Evolutionary conservation across 2,888 invertebrate species (phyloP).

Genomic region (Hirtodrosophila histrioides): DNA sequence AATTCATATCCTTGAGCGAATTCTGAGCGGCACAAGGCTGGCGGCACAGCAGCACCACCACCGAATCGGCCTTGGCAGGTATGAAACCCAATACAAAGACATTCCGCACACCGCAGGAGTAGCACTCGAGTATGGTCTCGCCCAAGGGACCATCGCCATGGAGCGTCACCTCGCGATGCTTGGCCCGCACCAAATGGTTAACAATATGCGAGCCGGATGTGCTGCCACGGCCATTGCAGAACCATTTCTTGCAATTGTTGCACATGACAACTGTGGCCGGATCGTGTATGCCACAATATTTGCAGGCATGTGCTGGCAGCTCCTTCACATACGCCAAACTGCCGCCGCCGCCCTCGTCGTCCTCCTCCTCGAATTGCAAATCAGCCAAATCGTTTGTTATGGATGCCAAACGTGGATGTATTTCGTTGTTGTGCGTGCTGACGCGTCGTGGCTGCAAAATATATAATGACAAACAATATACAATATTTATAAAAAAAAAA

Average conservation of each 20-base stretch:
- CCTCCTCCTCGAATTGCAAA: slow-evolving; percentile 88
- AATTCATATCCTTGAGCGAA: slow-evolving; percentile 99
- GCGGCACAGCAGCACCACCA: slow-evolving; percentile 97
- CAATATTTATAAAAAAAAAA: no score
- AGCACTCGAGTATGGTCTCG: slow-evolving; percentile 98
- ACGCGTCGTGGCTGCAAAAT: slow-evolving; percentile 42
- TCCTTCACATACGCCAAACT: slow-evolving; percentile 92
- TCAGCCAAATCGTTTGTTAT: slow-evolving; percentile 66
- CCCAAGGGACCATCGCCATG: slow-evolving; percentile 99
- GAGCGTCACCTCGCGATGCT: slow-evolving; percentile 99
- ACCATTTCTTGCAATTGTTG: slow-evolving; percentile 99
- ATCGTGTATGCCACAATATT: slow-evolving; percentile 98
- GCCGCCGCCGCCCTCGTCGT: slow-evolving; percentile 92
- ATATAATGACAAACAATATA: no score
- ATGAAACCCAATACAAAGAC: slow-evolving; percentile 99
- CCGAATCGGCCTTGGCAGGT: slow-evolving; percentile 99
- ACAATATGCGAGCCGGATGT: slow-evolving; percentile 99
- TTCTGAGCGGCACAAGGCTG: slow-evolving; percentile 99
- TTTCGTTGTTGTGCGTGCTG: slow-evolving; percentile 37
- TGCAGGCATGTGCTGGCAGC: slow-evolving; percentile 98
- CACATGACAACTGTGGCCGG: slow-evolving; percentile 94
- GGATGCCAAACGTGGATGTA: slow-evolving; percentile 59
- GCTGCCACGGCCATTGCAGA: slow-evolving; percentile 99
- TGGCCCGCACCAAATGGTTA: slow-evolving; percentile 99
- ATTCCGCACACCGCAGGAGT: slow-evolving; percentile 98